Base-by-base conservation (phyloP, 2,888 invertebrate genomes). In the Tromatobia lineatoria region DNA sequence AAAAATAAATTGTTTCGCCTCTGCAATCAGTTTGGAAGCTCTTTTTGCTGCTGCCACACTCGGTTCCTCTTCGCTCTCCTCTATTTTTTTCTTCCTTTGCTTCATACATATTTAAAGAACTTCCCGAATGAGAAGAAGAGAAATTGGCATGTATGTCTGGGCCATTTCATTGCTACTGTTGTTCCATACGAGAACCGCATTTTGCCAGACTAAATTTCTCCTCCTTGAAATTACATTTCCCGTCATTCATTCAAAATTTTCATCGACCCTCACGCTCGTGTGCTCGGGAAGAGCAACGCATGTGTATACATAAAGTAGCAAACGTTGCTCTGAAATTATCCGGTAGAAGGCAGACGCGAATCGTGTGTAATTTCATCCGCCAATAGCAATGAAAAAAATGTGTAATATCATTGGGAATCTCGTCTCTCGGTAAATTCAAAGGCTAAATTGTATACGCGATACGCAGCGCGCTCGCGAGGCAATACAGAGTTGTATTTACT, bases 41-140 rank as follows among this genome's bases (percentile, higher is more conserved):
- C 73, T 61, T 18, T 29, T 47, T 38, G 20, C 20, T 20, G n/a
- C 52, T 34, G 34, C 50, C 34, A 47, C 38, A 34, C 29, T 50
- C n/a, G 38, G 34, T 57, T 69, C 29, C 20, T 74, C 42, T 23
- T 77, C 52, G 42, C 52, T 76, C 61, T 3, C 29, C 34, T 54
- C 38, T 20, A 34, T 42, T 34, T 3, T n/a, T 13, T 77, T 52
- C 47, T 75, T 75, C 54, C 47, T 75, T 66, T 29, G 75, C 75
- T 50, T 76, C 79, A 83, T 80, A 76, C 71, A 83, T 83, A 80
- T 76, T 83, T 75, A 80, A 74, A 76, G 70, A 59, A 50, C 57
- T 38, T 67, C 29, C 42, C 70, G 80, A 80, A 80, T 66, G 83
- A 71, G 75, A 70, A 57, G 57, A 59, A 34, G 57, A 70, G 38